phyloP scores from a whole-genome alignment of 2,888 invertebrate species.

The Brenthis hecate region DNA sequence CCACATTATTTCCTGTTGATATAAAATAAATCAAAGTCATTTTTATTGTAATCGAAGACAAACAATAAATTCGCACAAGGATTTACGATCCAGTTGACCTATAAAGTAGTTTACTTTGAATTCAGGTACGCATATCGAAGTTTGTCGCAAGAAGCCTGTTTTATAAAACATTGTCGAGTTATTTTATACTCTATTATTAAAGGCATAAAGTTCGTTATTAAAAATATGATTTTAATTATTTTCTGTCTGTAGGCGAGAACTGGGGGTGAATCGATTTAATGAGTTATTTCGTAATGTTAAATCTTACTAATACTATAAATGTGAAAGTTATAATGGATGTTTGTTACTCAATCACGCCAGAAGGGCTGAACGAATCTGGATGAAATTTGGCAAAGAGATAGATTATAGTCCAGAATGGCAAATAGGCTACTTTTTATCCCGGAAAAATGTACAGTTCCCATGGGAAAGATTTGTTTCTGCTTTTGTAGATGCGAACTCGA shows the following conservation, averaged over 20 bases:
- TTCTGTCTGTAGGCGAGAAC: conserved; percentile 14
- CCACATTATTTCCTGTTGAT: no score
- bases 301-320: background rate
- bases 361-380: no score
- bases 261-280: conserved; percentile 24
- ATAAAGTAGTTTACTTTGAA: conserved; percentile 22
- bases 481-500: no score
- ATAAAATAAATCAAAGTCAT: background rate
- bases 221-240: background rate
- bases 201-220: background rate
- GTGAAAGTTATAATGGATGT: background rate
- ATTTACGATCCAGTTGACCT: conserved; percentile 22
- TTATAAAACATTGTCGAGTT: background rate
- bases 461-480: no score
- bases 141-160: conserved; percentile 15
- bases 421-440: no score
- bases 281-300: conserved; percentile 7
- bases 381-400: no score
- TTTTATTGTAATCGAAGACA: background rate
- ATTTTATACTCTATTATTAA: background rate
- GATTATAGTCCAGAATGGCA: no score
- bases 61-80: background rate
- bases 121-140: conserved; percentile 16
- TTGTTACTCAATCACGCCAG: background rate
- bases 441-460: no score